Percentiles rank a stretch among this genome's conserved stretches.
phyloP scores from a whole-genome alignment of 2,888 invertebrate genomes.

The Dicycla oo region DNA sequence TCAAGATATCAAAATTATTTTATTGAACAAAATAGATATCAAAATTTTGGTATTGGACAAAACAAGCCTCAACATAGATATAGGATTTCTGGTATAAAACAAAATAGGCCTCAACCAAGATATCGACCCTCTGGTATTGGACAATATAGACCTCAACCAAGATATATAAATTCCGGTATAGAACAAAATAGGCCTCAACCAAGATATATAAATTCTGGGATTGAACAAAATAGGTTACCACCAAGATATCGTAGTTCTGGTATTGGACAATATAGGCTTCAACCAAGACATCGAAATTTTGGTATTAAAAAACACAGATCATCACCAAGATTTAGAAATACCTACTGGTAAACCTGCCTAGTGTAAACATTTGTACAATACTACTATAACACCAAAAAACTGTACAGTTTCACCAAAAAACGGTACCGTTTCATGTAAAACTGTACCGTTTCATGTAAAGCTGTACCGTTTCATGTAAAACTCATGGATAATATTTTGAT shows the following conservation, averaged over 20 bases:
- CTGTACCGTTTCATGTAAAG: too few species aligned
- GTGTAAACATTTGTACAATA: not conserved
- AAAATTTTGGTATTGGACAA: not conserved
- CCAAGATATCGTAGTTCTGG: not conserved
- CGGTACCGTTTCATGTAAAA: too few species aligned
- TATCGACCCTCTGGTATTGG: not conserved
- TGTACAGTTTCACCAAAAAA: too few species aligned
- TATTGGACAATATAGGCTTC: not conserved
- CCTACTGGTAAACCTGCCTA: too few species aligned
- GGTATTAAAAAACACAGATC: not conserved
- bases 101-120: not conserved
- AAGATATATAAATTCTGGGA: accelerated
- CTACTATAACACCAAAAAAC: not conserved
- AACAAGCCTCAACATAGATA: too few species aligned
- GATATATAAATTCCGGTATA: accelerated
- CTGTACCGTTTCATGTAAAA: not conserved
- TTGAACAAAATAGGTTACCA: too few species aligned
- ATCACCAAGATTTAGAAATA: not conserved
- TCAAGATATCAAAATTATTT: not conserved
- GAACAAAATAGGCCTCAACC: not conserved
- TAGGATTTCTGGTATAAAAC: accelerated
- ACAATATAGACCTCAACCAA: not conserved
- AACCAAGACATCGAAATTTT: not conserved
- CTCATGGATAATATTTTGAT: not conserved
- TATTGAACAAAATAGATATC: not conserved